Evolutionary conservation across 2,888 invertebrate genomes (phyloP).

Genomic region (Drosophila fulvimacula): DNA sequence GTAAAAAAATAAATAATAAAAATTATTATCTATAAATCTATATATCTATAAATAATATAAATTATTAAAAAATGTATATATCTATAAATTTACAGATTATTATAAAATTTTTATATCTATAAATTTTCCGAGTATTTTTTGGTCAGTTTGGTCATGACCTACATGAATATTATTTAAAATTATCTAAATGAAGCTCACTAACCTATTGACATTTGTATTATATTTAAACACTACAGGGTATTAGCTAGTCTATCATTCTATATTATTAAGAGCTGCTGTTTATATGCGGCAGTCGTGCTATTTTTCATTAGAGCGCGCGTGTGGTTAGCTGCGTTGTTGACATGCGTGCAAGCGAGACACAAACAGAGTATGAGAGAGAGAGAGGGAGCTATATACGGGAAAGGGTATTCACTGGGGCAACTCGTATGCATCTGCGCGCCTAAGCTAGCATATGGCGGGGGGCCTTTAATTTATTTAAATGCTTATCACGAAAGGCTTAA

Average conservation of each 20-base stretch:
- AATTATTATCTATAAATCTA: too few relatives aligned
- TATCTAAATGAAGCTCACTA: not conserved
- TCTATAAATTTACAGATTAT: too few relatives aligned
- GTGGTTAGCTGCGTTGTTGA: slow-evolving; percentile 69
- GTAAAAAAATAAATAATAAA: too few relatives aligned
- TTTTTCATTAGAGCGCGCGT: slow-evolving; percentile 73
- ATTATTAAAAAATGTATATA: too few relatives aligned
- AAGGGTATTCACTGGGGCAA: slow-evolving; percentile 16
- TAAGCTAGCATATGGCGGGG: slow-evolving; percentile 47
- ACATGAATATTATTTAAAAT: not conserved
- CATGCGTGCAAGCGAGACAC: slow-evolving; percentile 24
- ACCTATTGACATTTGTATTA: not conserved
- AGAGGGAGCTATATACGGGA: not conserved
- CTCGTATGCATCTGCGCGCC: slow-evolving; percentile 19
- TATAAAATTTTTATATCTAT: too few relatives aligned
- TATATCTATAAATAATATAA: too few relatives aligned
- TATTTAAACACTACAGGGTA: slow-evolving; percentile 19
- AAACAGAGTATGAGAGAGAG: not conserved
- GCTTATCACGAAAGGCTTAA: slow-evolving; percentile 81
- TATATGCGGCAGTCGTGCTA: slow-evolving; percentile 63
- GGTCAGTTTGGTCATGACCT: not conserved
- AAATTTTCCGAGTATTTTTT: too few relatives aligned
- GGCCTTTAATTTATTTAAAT: slow-evolving; percentile 81
- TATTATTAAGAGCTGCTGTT: slow-evolving; percentile 33
- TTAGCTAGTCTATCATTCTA: not conserved